Conservation (phyloP, 53 echinoderm and acorn worm species). For the Hippasteria phrygiana region DNA sequence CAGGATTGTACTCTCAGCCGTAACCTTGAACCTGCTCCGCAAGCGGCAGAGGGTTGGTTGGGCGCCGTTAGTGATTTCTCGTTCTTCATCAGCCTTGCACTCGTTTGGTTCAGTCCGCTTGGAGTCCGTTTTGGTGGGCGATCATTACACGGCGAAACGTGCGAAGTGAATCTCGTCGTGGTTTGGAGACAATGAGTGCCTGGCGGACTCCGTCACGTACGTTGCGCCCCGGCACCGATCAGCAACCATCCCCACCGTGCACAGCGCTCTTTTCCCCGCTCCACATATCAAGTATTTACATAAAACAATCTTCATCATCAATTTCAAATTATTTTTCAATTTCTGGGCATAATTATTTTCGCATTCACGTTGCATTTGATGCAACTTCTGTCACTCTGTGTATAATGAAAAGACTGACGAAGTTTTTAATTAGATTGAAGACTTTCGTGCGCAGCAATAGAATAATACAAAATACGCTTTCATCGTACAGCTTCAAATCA, state of each 20-base stretch:
- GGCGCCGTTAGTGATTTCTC: background rate
- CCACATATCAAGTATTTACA: conserved; percentile 31
- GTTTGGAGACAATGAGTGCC: conserved; percentile 17
- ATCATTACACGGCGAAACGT: conserved; percentile 49
- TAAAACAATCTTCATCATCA: conserved; percentile 24
- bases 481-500: too few species aligned
- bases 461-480: too few species aligned
- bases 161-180: conserved; percentile 5
- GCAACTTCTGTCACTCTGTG: background rate
- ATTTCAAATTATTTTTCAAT: conserved; percentile 52
- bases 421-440: background rate
- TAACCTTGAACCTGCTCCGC: conserved; percentile 27
- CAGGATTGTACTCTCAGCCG: conserved; percentile 6
- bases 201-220: conserved; percentile 30
- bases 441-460: too few species aligned
- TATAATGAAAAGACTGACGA: background rate
- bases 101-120: background rate
- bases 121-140: background rate
- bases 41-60: background rate
- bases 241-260: conserved; percentile 1
- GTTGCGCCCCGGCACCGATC: background rate
- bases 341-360: conserved; percentile 40
- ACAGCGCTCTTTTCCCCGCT: conserved; percentile 4
- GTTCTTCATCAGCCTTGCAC: background rate
- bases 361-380: conserved; percentile 1